Conservation (phyloP, 2,888 invertebrate genomes). For the Oithona nana region DNA sequence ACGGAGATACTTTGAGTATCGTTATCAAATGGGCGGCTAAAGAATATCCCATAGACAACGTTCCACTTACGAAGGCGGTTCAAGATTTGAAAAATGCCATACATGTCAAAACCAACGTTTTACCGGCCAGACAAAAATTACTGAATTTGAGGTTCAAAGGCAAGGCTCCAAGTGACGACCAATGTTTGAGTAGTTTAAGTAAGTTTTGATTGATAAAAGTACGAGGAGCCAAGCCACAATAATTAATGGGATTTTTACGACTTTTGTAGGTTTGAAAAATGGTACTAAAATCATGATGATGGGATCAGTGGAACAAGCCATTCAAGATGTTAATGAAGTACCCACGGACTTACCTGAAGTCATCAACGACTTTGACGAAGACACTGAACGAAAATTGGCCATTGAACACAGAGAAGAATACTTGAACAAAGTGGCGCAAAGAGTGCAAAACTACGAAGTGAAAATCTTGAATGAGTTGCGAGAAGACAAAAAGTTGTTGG, state of each 20-base stretch:
- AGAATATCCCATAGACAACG: slow-evolving; percentile 56
- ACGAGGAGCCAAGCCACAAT: no score
- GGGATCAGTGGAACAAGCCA: slow-evolving; percentile 81
- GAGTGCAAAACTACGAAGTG: slow-evolving; percentile 29
- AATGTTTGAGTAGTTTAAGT: slow-evolving; percentile 51
- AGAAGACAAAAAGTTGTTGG: slow-evolving; percentile 67
- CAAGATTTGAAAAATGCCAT: slow-evolving; percentile 60
- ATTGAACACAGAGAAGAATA: slow-evolving; percentile 42
- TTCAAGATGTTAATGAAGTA: slow-evolving; percentile 56
- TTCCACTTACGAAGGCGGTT: slow-evolving; percentile 55
- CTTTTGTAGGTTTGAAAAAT: slow-evolving; percentile 59
- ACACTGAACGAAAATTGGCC: slow-evolving; percentile 33
- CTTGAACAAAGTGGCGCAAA: slow-evolving; percentile 29
- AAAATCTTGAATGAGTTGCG: slow-evolving; percentile 55
- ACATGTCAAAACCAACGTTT: slow-evolving; percentile 66
- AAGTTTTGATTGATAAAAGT: no score
- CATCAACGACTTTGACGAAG: slow-evolving; percentile 76
- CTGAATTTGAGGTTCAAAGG: slow-evolving; percentile 84
- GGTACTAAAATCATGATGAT: slow-evolving; percentile 91
- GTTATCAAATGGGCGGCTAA: slow-evolving; percentile 84
- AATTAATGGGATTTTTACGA: neutral
- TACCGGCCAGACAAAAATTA: slow-evolving; percentile 79
- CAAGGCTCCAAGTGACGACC: slow-evolving; percentile 60
- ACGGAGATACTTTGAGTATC: no score
- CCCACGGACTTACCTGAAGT: slow-evolving; percentile 67